Evolutionary conservation across 2,113 vertebrate species (phyloP).

Genomic region (Gadus chalcogrammus): DNA sequence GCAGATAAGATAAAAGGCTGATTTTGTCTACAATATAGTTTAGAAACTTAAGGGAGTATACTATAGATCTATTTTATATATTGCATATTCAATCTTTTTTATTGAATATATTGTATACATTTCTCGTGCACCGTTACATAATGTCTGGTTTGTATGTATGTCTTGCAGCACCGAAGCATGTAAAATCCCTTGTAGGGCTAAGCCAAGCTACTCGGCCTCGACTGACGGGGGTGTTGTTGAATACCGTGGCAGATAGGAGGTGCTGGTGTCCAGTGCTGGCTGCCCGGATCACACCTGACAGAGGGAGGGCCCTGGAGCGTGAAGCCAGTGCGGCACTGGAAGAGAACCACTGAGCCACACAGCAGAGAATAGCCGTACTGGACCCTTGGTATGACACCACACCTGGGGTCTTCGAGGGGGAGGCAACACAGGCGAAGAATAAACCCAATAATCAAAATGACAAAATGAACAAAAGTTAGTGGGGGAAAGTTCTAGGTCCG

Average conservation of each 20-base stretch:
- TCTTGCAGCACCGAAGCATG: too few species aligned
- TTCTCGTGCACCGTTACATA: too few species aligned
- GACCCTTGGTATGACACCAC: slow-evolving; percentile 67
- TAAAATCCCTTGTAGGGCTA: too few species aligned
- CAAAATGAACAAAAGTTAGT: too few species aligned
- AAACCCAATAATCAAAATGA: neutral
- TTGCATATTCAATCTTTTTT: too few species aligned
- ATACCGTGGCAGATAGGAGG: slow-evolving; percentile 72
- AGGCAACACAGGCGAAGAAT: neutral
- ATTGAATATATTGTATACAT: too few species aligned
- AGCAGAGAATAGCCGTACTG: slow-evolving; percentile 66
- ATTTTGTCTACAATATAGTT: too few species aligned
- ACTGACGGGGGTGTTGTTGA: neutral
- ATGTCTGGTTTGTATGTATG: too few species aligned
- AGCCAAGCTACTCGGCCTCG: too few species aligned
- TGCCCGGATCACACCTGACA: slow-evolving; percentile 65
- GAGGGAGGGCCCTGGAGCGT: slow-evolving; percentile 63
- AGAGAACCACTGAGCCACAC: slow-evolving; percentile 64
- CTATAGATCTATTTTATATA: too few species aligned
- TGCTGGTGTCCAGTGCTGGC: slow-evolving; percentile 61
- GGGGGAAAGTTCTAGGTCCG: neutral
- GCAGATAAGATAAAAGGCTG: too few species aligned
- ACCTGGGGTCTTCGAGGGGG: slow-evolving; percentile 59
- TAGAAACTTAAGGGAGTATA: too few species aligned
- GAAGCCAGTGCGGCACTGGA: slow-evolving; percentile 70